Percentiles rank a stretch among this genome's conserved stretches.
These are phyloP conservation scores for Orthosia gracilis DNA, from an alignment of 2,888 invertebrate genomes.

Conservation along the genomic window DNA sequence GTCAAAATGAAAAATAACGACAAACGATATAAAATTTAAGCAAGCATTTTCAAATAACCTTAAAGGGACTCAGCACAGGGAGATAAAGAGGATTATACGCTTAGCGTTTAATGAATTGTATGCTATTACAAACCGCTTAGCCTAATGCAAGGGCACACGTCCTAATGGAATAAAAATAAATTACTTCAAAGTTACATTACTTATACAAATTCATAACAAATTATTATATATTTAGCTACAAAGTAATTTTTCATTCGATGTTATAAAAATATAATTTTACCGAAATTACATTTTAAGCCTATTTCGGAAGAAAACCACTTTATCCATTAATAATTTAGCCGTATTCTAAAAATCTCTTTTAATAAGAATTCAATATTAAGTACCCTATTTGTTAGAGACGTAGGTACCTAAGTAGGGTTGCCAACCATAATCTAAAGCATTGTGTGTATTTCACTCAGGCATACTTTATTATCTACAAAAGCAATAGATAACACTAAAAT, in stretches of 20 bases:
- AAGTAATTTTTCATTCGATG: conserved; percentile 34
- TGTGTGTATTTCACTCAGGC: too few species aligned
- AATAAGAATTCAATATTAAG: conserved; percentile 9
- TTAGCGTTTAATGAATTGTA: conserved; percentile 48
- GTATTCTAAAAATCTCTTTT: conserved; percentile 19
- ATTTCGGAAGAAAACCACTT: conserved; percentile 15
- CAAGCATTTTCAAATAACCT: conserved; percentile 40
- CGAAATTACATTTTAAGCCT: conserved; percentile 20
- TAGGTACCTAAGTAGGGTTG: background rate
- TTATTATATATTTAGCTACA: conserved; percentile 35
- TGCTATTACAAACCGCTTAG: conserved; percentile 49
- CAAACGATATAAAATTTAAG: conserved; percentile 20
- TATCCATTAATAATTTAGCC: conserved; percentile 17
- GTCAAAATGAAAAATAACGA: conserved; percentile 15
- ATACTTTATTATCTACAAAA: too few species aligned
- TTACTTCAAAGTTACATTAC: conserved; percentile 20
- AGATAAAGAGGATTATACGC: conserved; percentile 50
- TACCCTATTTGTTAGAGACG: background rate
- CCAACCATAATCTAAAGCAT: too few species aligned
- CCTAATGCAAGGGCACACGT: conserved; percentile 38
- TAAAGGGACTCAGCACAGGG: conserved; percentile 26
- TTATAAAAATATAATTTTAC: conserved; percentile 20
- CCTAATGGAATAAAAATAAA: conserved; percentile 43
- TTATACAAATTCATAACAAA: conserved; percentile 22
- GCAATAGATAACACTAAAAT: too few species aligned